phyloP scores from a whole-genome alignment of 2,113 vertebrate species.

The Micromys minutus region DNA sequence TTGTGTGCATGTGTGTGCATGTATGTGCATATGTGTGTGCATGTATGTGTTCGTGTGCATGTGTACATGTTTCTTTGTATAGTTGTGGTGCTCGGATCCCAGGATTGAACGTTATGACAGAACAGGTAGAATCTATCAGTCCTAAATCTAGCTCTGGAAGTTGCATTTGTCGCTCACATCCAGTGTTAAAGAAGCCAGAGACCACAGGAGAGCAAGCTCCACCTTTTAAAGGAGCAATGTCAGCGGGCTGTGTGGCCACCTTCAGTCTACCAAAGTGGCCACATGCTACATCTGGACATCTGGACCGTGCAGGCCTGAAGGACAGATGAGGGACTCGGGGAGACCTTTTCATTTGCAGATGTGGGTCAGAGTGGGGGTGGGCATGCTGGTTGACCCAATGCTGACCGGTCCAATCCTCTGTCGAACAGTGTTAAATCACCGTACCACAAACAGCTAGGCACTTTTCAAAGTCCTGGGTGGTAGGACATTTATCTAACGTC shows the following conservation, averaged over 20 bases:
- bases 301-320: neutral
- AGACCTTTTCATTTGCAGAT: neutral
- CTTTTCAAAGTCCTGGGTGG: neutral
- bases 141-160: neutral
- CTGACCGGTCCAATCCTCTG: neutral
- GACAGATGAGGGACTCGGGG: too few relatives aligned
- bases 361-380: neutral
- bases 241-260: neutral
- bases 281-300: too few relatives aligned
- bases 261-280: neutral
- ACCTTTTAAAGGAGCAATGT: neutral
- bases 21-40: too few relatives aligned
- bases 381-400: neutral
- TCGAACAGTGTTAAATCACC: neutral
- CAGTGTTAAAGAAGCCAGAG: neutral
- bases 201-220: neutral
- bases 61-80: neutral
- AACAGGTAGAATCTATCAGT: neutral
- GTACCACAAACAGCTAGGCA: neutral
- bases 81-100: too few relatives aligned
- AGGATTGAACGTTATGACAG: neutral
- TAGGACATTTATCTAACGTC: neutral
- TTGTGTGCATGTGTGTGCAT: too few relatives aligned
- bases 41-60: rapidly evolving
- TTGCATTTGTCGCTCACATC: too few relatives aligned